Evolutionary conservation across 2,113 vertebrate species (phyloP).

Genomic region (Dryoscopus gambensis): DNA sequence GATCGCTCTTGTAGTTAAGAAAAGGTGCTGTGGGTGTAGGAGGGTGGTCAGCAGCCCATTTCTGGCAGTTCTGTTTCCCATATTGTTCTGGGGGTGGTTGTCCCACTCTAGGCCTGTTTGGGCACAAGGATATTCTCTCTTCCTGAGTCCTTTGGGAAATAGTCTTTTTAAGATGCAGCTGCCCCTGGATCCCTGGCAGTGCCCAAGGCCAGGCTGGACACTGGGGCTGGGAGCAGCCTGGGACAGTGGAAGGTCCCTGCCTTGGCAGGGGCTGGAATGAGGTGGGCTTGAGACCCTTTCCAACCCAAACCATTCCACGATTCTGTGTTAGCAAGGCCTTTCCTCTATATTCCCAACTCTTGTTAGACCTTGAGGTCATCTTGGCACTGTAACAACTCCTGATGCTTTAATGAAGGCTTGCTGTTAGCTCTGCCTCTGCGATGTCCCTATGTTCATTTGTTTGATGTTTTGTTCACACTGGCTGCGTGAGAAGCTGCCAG

Average conservation of each 20-base stretch:
- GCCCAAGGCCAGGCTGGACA: background rate
- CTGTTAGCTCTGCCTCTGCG: background rate
- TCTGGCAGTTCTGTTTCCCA: background rate
- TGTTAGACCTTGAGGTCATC: background rate
- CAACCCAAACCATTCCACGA: background rate
- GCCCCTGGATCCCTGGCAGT: background rate
- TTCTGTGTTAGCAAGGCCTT: accelerated
- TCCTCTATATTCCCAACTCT: background rate
- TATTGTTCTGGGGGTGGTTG: accelerated
- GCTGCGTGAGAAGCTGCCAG: background rate
- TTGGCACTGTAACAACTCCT: background rate
- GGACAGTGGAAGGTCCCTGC: background rate
- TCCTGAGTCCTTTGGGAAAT: background rate
- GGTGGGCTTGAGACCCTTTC: background rate
- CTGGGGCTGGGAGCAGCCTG: background rate
- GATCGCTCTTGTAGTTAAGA: background rate
- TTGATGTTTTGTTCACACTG: background rate
- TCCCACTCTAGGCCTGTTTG: background rate
- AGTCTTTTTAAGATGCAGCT: background rate
- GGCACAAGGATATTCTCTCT: background rate
- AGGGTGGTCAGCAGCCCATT: background rate
- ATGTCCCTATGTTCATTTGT: background rate
- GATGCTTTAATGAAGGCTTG: background rate
- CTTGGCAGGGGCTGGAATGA: background rate
- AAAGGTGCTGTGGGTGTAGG: background rate